These are phyloP conservation scores for Argyresthia goedartella DNA, from an alignment of 2,888 invertebrate genomes.

Conservation along the genomic window DNA sequence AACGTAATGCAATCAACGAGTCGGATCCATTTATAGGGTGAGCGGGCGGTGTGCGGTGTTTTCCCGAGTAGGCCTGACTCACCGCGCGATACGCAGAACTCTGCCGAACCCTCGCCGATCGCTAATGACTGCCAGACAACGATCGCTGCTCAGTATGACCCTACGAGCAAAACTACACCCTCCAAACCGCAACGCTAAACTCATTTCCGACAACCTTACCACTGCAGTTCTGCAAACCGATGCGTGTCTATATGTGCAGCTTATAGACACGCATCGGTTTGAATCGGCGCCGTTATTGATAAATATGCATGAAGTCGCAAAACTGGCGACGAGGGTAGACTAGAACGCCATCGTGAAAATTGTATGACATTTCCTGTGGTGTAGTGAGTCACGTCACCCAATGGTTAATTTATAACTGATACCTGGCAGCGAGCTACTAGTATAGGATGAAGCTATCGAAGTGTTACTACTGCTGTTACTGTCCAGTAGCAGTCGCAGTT, in stretches of 20 bases:
- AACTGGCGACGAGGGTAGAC: constrained; percentile 54
- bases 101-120: constrained; percentile 56
- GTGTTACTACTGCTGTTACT: no score
- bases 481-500: no score
- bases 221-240: constrained; percentile 42
- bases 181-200: constrained; percentile 51
- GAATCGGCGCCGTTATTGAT: constrained; percentile 69
- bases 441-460: no score
- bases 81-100: constrained; percentile 55
- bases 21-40: constrained; percentile 18
- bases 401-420: constrained; percentile 62
- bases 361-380: constrained; percentile 64
- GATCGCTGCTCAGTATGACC: constrained; percentile 33
- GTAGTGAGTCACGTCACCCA: constrained; percentile 66
- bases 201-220: constrained; percentile 36
- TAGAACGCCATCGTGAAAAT: constrained; percentile 67
- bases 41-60: constrained; percentile 47
- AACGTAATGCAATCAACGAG: constrained; percentile 34
- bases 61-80: constrained; percentile 49
- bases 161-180: constrained; percentile 50
- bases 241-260: constrained; percentile 65
- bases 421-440: constrained; percentile 14
- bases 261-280: no score
- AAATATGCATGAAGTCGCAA: constrained; percentile 67
- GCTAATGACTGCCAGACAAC: constrained; percentile 60